Evolutionary conservation across 2,797 vertebrate species (phyloP), one percentile per base, ranked within the genome.

Genomic region (Phylloscopus collybita): DNA sequence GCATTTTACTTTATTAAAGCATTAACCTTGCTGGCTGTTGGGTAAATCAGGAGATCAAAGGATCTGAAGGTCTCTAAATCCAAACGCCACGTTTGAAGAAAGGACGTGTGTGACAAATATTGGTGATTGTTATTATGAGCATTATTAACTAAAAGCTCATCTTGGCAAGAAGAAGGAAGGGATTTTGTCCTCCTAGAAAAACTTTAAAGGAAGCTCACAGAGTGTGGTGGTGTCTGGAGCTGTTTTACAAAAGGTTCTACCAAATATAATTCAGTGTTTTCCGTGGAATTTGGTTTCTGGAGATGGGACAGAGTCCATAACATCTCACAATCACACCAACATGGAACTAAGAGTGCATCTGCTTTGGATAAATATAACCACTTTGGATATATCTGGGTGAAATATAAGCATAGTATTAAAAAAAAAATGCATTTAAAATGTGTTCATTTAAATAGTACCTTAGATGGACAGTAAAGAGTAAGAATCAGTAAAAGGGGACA

Each of bases 1-100:
- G 82, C 92, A 95, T 94, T 76, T 78, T 71, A 47, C 83, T 96
- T 95, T 93, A 95, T 97, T 80, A 80, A 80, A 89, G 80, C 93
- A 96, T 97, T 97, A 97, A 97, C 96, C 95, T 97, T 96, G 88
- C 54, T 95, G 85, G 72, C 88, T 86, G 70, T 51, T 89, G 92
- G 72, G 90, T 93, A 96, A 94, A 94, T 51, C 59, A 74, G 40
- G 47, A 88, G 85, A 95, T 81, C 90, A 96, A 89, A 90, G 87
- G 71, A 94, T 44, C 23, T 69, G 53, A 76, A 92, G 44, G 62
- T 76, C 92, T 53, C 67, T 4, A 59, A 73, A 90, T 69, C 50
- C 92, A 96, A 92, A 87, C 0, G 5, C 44, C 60, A 56, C 5
- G 10, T 81, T 91, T 70, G 73, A 91, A 87, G 85, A 7, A 65